Evolutionary conservation across 2,888 invertebrate species (phyloP), one percentile per base, ranked within the genome.

Genomic region (Calameuta idolon): DNA sequence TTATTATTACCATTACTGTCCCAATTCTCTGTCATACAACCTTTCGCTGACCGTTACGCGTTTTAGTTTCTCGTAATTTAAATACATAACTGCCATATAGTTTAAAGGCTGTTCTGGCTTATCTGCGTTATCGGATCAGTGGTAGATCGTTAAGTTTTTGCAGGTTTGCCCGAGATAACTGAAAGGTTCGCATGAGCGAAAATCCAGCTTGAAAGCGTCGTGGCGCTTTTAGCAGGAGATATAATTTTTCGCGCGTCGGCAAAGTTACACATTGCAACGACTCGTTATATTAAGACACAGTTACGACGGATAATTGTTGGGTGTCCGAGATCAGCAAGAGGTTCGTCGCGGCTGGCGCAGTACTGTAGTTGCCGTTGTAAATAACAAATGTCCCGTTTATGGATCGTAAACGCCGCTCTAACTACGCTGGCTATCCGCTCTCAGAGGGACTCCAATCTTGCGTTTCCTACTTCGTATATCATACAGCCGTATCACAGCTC

Each of bases 341-440:
- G 4, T 71, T 15, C 71, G 33, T 71, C 33, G 71, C 9, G 55
- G 23, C 15, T 31, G 31, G 71, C 31, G 71, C 12, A 71, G 71
- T 71, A 15, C 71, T 71, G 71, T 12, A 33, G 82, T 82, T 83
- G 82, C 82, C 82, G 87, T 83, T 85, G 87, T 89, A 89, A 90
- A 89, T 89, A 88, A 89, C 86, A 85, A 85, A 83, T 86, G 87
- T 85, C 86, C 85, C 83, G 88, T 89, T 90, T 89, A 89, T 88
- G 89, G 89, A 85, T 87, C 89, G 87, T 90, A 90, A 89, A 90
- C 84, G 88, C 85, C 83, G 86, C 83, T 85, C 84, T 86, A 88
- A 88, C 88, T 83, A 83, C 81, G 85, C 74, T 82, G 79, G 79
- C 80, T 81, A 81, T 82, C 81, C 82, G 82, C 83, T 81, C 80